Evolutionary conservation across 2,113 vertebrate species (phyloP).

Genomic region (Empidonax traillii): DNA sequence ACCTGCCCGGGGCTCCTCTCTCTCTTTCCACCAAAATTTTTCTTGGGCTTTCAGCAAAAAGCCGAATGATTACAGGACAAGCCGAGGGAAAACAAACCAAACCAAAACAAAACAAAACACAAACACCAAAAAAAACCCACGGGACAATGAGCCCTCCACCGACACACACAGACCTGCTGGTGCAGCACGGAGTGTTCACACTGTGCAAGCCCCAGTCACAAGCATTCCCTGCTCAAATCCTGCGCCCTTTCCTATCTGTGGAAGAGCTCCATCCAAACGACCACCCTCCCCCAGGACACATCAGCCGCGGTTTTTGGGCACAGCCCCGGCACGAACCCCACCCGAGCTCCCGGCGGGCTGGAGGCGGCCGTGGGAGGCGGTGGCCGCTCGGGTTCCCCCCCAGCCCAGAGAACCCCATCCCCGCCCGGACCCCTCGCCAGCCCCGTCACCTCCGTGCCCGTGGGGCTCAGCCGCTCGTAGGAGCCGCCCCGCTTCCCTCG

Average conservation of each 20-base stretch:
- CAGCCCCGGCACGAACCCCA: background rate
- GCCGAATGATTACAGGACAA: background rate
- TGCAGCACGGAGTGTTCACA: no score
- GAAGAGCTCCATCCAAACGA: background rate
- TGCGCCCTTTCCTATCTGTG: background rate
- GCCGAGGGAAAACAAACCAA: background rate
- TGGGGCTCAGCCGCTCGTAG: background rate
- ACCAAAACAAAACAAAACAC: no score
- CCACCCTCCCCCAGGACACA: no score
- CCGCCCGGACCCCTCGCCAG: no score
- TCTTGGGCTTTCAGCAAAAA: background rate
- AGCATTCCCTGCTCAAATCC: background rate
- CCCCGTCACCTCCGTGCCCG: background rate
- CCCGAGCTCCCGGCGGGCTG: accelerated
- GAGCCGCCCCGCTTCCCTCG: no score
- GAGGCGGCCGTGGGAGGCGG: background rate
- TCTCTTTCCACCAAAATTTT: background rate
- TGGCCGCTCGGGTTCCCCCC: background rate
- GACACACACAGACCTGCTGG: background rate
- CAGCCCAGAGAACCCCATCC: no score
- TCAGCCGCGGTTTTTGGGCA: no score
- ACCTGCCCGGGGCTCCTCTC: background rate
- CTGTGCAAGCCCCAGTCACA: accelerated
- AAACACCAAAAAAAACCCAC: background rate
- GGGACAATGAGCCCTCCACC: accelerated